These are phyloP conservation scores for Tetraodon nigroviridis DNA, from an alignment of 2,113 vertebrate species.

Conservation along the genomic window DNA sequence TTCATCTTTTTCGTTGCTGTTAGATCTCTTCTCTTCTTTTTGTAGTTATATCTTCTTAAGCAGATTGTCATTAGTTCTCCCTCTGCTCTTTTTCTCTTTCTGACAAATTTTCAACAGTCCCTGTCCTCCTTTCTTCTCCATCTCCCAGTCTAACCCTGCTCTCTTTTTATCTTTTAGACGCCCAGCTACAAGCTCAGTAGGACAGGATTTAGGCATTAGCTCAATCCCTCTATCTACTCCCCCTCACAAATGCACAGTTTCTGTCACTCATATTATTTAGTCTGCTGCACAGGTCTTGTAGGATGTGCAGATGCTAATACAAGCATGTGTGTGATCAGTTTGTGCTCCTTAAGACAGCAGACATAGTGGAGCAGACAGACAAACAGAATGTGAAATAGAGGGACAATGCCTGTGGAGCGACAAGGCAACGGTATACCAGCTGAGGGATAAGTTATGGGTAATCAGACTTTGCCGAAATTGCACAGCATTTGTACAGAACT, in stretches of 20 bases:
- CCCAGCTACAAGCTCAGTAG: constrained; percentile 57
- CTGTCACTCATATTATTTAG: constrained; percentile 48
- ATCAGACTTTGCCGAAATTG: constrained; percentile 22
- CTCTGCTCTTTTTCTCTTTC: constrained; percentile 28
- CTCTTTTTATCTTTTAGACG: constrained; percentile 57
- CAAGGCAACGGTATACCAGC: constrained; percentile 8
- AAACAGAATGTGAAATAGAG: constrained; percentile 6
- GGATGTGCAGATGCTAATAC: constrained; percentile 35
- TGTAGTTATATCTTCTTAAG: constrained; percentile 10
- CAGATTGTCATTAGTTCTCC: constrained; percentile 25
- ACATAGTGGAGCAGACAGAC: constrained; percentile 29
- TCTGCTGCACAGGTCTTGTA: constrained; percentile 41
- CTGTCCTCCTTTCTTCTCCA: constrained; percentile 13
- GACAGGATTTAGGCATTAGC: constrained; percentile 66
- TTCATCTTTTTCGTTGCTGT: constrained; percentile 20
- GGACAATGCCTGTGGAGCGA: constrained; percentile 1
- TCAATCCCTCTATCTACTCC: constrained; percentile 59
- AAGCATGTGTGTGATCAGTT: constrained; percentile 14
- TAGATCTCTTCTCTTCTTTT: constrained; percentile 18
- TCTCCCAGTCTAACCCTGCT: constrained; percentile 38
- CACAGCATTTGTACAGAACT: constrained; percentile 24
- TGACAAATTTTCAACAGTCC: constrained; percentile 10
- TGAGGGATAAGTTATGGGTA: constrained; percentile 18
- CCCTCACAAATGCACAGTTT: constrained; percentile 59
- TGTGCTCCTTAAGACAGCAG: constrained; percentile 37